These are phyloP conservation scores for Planococcus citri DNA, from an alignment of 1,140 invertebrate species.

Conservation along the genomic window DNA sequence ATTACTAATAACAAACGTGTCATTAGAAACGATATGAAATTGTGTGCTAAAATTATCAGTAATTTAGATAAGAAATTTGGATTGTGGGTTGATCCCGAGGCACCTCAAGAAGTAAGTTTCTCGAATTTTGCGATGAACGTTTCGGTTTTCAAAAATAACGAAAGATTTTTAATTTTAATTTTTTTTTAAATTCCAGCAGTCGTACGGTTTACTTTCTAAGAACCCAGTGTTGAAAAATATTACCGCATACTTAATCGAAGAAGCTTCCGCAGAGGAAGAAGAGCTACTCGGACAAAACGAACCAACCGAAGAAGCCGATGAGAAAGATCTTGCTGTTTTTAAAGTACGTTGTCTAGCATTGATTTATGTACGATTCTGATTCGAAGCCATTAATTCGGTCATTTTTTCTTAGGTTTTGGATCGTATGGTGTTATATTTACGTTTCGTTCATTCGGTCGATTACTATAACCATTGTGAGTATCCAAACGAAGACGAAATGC, in stretches of 20 bases:
- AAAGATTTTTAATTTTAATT: not conserved
- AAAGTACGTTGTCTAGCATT: slow-evolving; percentile 46
- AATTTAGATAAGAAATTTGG: slow-evolving; percentile 75
- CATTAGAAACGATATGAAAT: slow-evolving; percentile 80
- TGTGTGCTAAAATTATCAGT: slow-evolving; percentile 89
- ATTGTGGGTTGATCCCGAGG: slow-evolving; percentile 47
- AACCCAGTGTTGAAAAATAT: slow-evolving; percentile 96
- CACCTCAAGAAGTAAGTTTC: not conserved
- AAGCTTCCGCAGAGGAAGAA: slow-evolving; percentile 95
- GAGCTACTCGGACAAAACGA: slow-evolving; percentile 71
- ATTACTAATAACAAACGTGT: slow-evolving; percentile 83
- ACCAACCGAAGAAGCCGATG: slow-evolving; percentile 60
- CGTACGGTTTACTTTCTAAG: slow-evolving; percentile 53
- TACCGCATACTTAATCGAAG: slow-evolving; percentile 95
- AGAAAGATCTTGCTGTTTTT: slow-evolving; percentile 44
- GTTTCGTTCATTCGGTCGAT: slow-evolving; percentile 96
- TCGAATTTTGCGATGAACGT: not conserved
- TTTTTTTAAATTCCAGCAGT: not conserved
- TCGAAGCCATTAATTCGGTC: not conserved
- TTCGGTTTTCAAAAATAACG: not conserved
- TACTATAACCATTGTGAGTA: slow-evolving; percentile 99
- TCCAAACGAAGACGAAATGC: slow-evolving; percentile 99
- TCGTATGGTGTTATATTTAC: slow-evolving; percentile 78
- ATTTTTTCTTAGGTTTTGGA: slow-evolving; percentile 48
- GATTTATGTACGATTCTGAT: not conserved